Conservation (phyloP, 2,113 vertebrate genomes). For the Phycodurus eques region DNA sequence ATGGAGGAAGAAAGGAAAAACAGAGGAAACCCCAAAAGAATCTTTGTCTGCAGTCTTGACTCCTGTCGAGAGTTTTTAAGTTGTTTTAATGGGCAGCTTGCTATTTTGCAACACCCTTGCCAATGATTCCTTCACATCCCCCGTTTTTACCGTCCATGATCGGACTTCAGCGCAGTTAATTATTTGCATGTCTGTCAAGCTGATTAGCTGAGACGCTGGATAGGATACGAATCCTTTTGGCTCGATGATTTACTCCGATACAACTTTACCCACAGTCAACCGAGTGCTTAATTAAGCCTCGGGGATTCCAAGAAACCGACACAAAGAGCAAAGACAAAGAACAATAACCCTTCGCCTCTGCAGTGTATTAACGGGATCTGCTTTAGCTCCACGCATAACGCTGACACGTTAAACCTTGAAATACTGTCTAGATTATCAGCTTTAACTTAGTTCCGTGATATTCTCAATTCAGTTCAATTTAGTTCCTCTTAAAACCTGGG, state of each 20-base stretch:
- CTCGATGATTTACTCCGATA: conserved; percentile 49
- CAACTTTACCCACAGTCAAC: conserved; percentile 43
- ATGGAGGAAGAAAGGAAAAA: conserved; percentile 20
- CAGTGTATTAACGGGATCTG: conserved; percentile 13
- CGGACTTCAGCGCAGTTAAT: conserved; percentile 46
- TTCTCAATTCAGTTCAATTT: too few relatives aligned
- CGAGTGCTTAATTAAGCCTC: conserved; percentile 51
- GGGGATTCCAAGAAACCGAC: conserved; percentile 42
- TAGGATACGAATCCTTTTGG: conserved; percentile 36
- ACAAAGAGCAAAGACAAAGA: conserved; percentile 9
- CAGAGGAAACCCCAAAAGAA: conserved; percentile 56
- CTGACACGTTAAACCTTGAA: conserved; percentile 5
- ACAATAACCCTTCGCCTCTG: conserved; percentile 15
- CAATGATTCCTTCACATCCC: conserved; percentile 12
- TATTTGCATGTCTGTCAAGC: conserved; percentile 42
- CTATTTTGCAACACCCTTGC: conserved; percentile 15
- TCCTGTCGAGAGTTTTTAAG: conserved; percentile 29
- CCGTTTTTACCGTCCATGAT: conserved; percentile 30
- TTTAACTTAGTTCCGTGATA: neutral
- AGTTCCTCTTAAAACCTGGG: too few relatives aligned
- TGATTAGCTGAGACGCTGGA: conserved; percentile 38
- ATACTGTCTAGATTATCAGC: neutral
- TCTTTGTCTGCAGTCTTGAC: conserved; percentile 41
- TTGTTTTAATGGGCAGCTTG: conserved; percentile 28
- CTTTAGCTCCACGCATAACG: neutral